A percentile compares a stretch with the other conserved stretches of the same genome.
These are phyloP conservation scores for Trichopoda pennipes DNA, from an alignment of 2,888 invertebrate species.

Conservation along the genomic window DNA sequence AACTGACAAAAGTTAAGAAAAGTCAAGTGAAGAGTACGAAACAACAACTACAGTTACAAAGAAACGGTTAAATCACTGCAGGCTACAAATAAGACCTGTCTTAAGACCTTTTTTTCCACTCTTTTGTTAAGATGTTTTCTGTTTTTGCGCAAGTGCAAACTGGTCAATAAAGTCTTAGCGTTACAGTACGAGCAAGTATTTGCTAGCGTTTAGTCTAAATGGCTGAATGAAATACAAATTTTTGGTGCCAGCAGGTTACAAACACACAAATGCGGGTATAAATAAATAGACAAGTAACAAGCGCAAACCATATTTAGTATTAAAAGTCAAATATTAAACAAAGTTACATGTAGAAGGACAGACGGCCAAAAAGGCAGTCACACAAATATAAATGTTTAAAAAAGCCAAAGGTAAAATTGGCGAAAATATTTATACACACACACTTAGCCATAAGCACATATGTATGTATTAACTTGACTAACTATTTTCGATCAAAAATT, in stretches of 20 bases:
- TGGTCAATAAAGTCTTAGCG: conserved; percentile 52
- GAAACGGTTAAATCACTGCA: conserved; percentile 75
- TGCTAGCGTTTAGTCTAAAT: conserved; percentile 43
- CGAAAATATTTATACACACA: conserved; percentile 28
- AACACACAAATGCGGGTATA: neutral
- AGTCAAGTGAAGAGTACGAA: conserved; percentile 33
- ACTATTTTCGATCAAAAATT: conserved; percentile 60
- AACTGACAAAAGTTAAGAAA: conserved; percentile 57
- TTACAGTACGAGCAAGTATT: conserved; percentile 31
- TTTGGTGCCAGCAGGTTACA: conserved; percentile 30
- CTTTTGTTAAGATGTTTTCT: conserved; percentile 31
- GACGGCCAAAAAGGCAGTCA: neutral
- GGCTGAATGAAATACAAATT: conserved; percentile 27
- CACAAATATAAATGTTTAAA: conserved; percentile 3
- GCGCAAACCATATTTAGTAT: conserved; percentile 57
- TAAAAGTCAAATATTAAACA: conserved; percentile 40
- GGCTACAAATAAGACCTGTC: conserved; percentile 76
- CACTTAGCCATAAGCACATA: conserved; percentile 23
- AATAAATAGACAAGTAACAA: conserved; percentile 21
- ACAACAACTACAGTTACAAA: conserved; percentile 21
- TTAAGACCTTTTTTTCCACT: conserved; percentile 72
- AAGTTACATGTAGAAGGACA: conserved; percentile 11
- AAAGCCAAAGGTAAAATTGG: conserved; percentile 47
- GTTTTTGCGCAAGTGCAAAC: conserved; percentile 73
- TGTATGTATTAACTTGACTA: conserved; percentile 48